These are phyloP conservation scores for Sinocyclocheilus anshuiensis DNA, from an alignment of 2,113 vertebrate species.

Conservation along the genomic window DNA sequence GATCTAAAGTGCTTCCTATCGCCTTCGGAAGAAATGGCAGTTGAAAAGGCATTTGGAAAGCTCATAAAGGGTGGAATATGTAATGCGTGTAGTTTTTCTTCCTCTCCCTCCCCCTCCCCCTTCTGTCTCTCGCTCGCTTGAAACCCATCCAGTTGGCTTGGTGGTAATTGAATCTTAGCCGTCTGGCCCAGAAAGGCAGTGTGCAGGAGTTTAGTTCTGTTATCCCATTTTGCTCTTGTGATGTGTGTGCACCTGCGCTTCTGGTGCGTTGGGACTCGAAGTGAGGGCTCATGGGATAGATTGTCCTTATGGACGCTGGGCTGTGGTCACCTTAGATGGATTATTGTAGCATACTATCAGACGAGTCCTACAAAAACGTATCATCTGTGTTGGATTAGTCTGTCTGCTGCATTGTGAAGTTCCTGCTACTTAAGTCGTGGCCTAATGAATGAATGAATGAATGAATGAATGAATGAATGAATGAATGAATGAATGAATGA, in stretches of 20 bases:
- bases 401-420: neutral
- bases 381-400: slow-evolving; percentile 29
- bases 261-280: slow-evolving; percentile 33
- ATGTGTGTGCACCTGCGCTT: slow-evolving; percentile 32
- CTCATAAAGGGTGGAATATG: slow-evolving; percentile 45
- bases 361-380: slow-evolving; percentile 23
- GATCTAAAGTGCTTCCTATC: slow-evolving; percentile 45
- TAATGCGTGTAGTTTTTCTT: slow-evolving; percentile 39
- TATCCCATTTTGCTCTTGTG: slow-evolving; percentile 52
- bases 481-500: too few relatives aligned
- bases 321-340: slow-evolving; percentile 48
- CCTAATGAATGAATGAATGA: too few relatives aligned
- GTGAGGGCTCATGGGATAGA: slow-evolving; percentile 30
- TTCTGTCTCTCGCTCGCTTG: slow-evolving; percentile 8
- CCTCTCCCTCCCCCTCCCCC: slow-evolving; percentile 17
- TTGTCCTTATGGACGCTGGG: slow-evolving; percentile 42
- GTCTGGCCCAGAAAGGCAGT: slow-evolving; percentile 43
- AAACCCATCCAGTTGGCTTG: slow-evolving; percentile 47
- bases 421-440: neutral
- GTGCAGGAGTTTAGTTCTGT: slow-evolving; percentile 39
- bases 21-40: slow-evolving; percentile 33
- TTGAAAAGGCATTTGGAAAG: slow-evolving; percentile 45
- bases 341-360: slow-evolving; percentile 47
- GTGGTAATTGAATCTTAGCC: slow-evolving; percentile 50
- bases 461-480: too few relatives aligned